Evolutionary conservation across 2,113 vertebrate species (phyloP), one percentile per base, ranked within the genome.

Genomic region (Leucoraja erinaceus): DNA sequence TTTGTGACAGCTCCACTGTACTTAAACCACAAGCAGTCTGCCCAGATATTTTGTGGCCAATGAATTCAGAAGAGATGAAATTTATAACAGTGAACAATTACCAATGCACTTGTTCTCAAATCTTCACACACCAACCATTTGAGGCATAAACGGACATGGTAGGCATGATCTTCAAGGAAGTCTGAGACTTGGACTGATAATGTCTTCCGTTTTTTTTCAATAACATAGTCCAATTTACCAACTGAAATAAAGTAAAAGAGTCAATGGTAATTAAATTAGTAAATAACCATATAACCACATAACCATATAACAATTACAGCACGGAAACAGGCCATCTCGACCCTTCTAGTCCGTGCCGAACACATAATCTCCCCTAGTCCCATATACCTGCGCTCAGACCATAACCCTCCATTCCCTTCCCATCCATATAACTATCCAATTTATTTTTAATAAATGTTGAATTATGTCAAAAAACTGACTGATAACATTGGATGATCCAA

Each of bases 71-170:
- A 8, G 61, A 47, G 0, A 72, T 72, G 8, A 28, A 88, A 63
- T 72, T 72, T 38, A 72, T 54, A 54, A 61, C 25, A 1, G 16
- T 74, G 38, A 47, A 72, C 47, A 93, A 97, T 96, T 90, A 98
- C 98, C 96, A 95, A 93, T 79, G 94, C 94, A 0, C 94, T 83
- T 0, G 94, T 94, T 0, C 96, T 97, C 0, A 47, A 94, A 56
- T 97, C 97, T 47, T 94, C 76, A 79, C 98, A 99, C 92, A 95
- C 95, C 94, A 96, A 97, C 94, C 96, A 94, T 77, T 96, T 97
- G 38, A 94, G 95, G 93, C 98, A 99, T 93, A 99, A 96, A 0
- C 98, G 97, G 79, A 98, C 93, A 0, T 96, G 95, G 94, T 97
- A 98, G 94, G 97, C 95, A 56, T 94, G 93, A 81, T 95, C 95